These are phyloP conservation scores for Pinna nobilis DNA, from an alignment of 1,140 invertebrate species.

Conservation along the genomic window DNA sequence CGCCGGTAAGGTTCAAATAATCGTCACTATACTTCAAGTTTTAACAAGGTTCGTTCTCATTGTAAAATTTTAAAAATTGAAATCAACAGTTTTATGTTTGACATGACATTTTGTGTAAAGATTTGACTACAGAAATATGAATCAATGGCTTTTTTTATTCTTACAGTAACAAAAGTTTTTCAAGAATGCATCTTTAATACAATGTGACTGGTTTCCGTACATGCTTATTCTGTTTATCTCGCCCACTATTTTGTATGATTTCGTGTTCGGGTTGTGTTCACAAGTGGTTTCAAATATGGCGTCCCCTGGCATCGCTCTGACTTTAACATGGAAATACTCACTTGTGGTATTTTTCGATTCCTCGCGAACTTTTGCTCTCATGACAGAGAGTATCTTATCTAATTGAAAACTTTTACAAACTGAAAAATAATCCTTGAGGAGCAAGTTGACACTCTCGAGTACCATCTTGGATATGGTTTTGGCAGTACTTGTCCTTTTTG, in stretches of 20 bases:
- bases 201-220: slow-evolving; percentile 65
- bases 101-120: no score
- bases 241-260: slow-evolving; percentile 47
- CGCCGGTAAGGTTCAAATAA: no score
- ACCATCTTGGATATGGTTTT: not conserved
- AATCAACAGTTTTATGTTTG: no score
- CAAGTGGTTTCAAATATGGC: slow-evolving; percentile 69
- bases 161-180: slow-evolving; percentile 71
- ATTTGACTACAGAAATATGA: no score
- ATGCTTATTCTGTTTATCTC: slow-evolving; percentile 70
- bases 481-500: not conserved
- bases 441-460: no score
- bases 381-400: slow-evolving; percentile 57
- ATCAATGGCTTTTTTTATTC: not conserved
- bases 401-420: slow-evolving; percentile 48
- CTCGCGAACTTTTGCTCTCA: slow-evolving; percentile 44
- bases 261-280: slow-evolving; percentile 35
- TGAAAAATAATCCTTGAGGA: no score
- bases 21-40: no score
- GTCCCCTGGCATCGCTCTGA: slow-evolving; percentile 61
- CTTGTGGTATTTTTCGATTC: slow-evolving; percentile 30
- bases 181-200: slow-evolving; percentile 59
- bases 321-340: slow-evolving; percentile 59
- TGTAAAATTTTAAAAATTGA: no score
- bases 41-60: no score